Evolutionary conservation across 2,797 vertebrate genomes (phyloP).

Genomic region (Coracias cyanogaster): DNA sequence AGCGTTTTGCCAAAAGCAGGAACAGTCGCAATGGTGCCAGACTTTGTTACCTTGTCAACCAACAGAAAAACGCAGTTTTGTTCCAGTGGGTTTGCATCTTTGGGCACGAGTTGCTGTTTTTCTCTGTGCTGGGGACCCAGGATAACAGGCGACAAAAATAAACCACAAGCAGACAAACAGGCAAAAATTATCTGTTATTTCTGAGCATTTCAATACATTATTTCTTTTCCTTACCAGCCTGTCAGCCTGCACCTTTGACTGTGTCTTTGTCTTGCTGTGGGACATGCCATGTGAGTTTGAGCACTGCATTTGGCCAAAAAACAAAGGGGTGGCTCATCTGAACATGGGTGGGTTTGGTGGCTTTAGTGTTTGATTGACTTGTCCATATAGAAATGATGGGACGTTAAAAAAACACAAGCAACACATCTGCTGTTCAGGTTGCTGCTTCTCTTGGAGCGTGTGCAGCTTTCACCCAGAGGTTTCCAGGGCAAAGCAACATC

Average conservation of each 20-base stretch:
- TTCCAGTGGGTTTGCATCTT: neutral
- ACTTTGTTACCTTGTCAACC: neutral
- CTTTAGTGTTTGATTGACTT: neutral
- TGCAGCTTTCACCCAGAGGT: neutral
- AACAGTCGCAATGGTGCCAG: neutral
- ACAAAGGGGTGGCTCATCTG: neutral
- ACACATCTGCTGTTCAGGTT: neutral
- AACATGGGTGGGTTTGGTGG: neutral
- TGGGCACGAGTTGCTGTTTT: neutral
- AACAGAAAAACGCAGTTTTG: neutral
- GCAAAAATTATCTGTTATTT: conserved; percentile 42
- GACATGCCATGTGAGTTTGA: neutral
- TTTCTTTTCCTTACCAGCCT: neutral
- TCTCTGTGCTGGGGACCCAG: neutral
- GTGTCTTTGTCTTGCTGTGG: neutral
- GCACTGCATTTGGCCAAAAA: neutral
- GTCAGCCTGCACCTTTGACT: neutral
- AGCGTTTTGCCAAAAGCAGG: neutral
- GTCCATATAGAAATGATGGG: neutral
- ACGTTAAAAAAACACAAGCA: neutral
- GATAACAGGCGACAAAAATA: neutral
- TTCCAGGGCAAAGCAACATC: neutral
- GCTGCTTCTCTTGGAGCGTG: neutral
- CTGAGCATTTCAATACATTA: neutral
- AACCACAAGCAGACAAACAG: neutral